Evolutionary conservation across 2,888 invertebrate species (phyloP), one percentile per base, ranked within the genome.

Genomic region (Euzetes globulus): DNA sequence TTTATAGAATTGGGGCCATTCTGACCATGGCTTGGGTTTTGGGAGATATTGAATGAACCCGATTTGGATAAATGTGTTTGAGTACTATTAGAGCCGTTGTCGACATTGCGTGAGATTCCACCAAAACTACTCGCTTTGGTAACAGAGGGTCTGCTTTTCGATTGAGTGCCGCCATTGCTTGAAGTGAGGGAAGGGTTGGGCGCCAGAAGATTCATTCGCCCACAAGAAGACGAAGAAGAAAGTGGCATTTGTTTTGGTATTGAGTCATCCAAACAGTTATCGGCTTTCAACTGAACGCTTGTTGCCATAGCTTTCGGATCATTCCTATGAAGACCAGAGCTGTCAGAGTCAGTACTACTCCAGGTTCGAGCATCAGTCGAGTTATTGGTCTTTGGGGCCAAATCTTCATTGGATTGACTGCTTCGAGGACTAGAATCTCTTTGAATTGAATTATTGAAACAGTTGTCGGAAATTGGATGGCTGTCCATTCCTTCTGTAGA

Each of bases 61-160:
- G 73, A 41, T 33, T 73, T 73, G 13, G 68, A 45, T 29, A 71
- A 25, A 13, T 52, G 68, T 17, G 41, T 29, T 22, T 71, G 25
- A 50, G 37, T 37, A 55, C 41, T 87, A 25, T 88, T 88, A 77
- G 86, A 85, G 52, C 87, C 85, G 79, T 88, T 88, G 45, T 88
- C 85, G 22, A 83, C 83, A 3, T 85, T 80, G 19, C 83, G 78
- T 85, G 83, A 80, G 58, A 80, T 80, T n/a, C 91, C 93, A 15
- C 91, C 92, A 81, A 94, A 94, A 83, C 92, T 93, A 84, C 91
- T 92, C 72, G 92, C 91, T 82, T 91, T 91, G 68, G 90, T 89
- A 63, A 90, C 88, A 19, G 87, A 87, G 13, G 85, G 77, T 47
- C 78, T 77, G 19, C 76, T 73, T 47, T 72, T 60, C 5, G 27